phyloP scores from a whole-genome alignment of 2,113 vertebrate genomes.

The Cheilinus undulatus region DNA sequence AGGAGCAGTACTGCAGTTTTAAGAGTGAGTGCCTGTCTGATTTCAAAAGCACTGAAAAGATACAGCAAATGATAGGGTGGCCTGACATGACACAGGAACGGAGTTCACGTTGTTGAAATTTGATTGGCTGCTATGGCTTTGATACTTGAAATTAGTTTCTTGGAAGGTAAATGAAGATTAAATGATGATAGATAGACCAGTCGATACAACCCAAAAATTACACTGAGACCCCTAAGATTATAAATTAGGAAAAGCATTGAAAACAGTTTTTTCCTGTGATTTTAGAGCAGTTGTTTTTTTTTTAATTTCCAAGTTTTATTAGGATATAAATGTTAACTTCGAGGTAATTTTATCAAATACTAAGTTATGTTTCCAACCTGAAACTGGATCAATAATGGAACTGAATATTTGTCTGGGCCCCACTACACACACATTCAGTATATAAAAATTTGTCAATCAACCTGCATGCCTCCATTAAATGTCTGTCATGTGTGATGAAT shows the following conservation, averaged over 20 bases:
- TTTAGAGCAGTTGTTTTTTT: no score
- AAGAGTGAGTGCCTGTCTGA: constrained; percentile 14
- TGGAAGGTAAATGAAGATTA: no score
- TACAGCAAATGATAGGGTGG: constrained; percentile 15
- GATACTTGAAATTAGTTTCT: no score
- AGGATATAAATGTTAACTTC: no score
- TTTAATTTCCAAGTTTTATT: no score
- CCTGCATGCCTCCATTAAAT: background rate
- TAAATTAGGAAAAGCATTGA: no score
- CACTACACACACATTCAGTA: background rate
- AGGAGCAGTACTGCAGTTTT: background rate
- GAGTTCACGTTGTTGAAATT: constrained; percentile 2
- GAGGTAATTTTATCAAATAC: background rate
- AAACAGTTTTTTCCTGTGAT: no score
- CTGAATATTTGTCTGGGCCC: background rate
- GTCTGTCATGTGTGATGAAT: background rate
- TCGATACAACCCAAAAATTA: no score
- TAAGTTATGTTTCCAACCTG: no score
- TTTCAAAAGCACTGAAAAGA: constrained; percentile 5
- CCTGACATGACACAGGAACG: constrained; percentile 30
- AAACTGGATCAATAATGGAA: no score
- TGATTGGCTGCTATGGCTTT: constrained; percentile 8
- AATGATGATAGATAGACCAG: no score
- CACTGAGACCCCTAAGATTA: no score
- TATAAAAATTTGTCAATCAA: background rate